Evolutionary conservation across 2,797 vertebrate genomes (phyloP), one percentile per base, ranked within the genome.

Genomic region (Ptychobarbus kaznakovi): DNA sequence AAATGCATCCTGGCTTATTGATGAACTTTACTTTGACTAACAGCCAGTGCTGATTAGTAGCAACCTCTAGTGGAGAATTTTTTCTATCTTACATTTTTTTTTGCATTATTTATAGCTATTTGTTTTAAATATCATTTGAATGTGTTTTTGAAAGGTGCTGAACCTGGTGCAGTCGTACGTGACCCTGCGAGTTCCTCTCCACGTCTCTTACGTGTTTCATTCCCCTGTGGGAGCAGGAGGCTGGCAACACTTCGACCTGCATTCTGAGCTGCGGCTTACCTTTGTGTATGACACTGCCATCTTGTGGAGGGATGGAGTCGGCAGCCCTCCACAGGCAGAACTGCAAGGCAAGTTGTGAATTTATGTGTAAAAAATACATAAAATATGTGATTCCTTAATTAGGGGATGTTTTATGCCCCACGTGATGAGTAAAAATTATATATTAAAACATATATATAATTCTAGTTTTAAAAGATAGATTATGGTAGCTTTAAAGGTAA

Each of bases 271-370:
- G 0, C 95, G 97, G 0, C 95, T 99, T 56, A 99, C 97, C 40
- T 99, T 99, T 0, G 97, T 98, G 89, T 99, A 99, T 42, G 97
- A 99, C 93, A 99, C 97, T 12, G 97, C 97, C 93, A 97, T 98
- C 92, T 94, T 98, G 91, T 99, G 98, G 98, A 96, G 90, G 85
- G 97, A 98, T 0, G 97, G 98, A 2, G 95, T 99, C 0, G 95
- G 96, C 11, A 99, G 97, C 90, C 97, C 97, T 0, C 97, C 97
- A 0, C 96, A 96, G 84, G 97, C 97, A 0, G 97, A 97, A 82
- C 95, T 99, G 16, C 97, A 97, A 93, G 98, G 98, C 96, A 63
- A 10, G 91, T 32, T 70, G 11, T 18, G 15, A 46, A 63, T n/a
- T 51, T 61, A 11, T 58, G 8, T 3, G 22, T 61, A n/a, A n/a